phyloP scores from a whole-genome alignment of 2,888 invertebrate genomes.

The Panzeria rudis region DNA sequence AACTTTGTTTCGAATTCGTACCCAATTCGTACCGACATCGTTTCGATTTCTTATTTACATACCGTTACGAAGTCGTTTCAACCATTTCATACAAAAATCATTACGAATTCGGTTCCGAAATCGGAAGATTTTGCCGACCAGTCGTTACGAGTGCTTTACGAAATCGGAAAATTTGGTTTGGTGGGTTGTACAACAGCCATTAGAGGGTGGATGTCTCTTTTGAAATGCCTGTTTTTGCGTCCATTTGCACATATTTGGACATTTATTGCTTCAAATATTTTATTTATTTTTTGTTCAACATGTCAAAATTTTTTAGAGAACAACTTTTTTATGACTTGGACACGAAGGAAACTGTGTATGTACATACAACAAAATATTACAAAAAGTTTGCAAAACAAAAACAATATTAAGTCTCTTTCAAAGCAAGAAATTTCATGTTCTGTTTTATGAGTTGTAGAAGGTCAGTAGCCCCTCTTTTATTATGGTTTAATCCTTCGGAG shows the following conservation, averaged over 20 bases:
- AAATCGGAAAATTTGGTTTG: no score
- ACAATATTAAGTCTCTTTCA: not conserved
- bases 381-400: conserved; percentile 2
- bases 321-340: conserved; percentile 24
- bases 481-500: not conserved
- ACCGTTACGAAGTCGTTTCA: no score
- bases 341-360: conserved; percentile 11
- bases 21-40: no score
- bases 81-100: no score
- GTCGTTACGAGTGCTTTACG: no score
- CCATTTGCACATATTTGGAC: conserved; percentile 5
- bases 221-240: not conserved
- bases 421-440: conserved; percentile 4
- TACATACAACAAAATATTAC: conserved; percentile 25
- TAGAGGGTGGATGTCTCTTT: no score
- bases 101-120: no score
- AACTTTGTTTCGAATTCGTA: no score
- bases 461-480: not conserved
- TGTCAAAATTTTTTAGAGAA: conserved; percentile 13
- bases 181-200: no score
- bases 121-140: no score
- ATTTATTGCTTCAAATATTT: conserved; percentile 25
- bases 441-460: not conserved
- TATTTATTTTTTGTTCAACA: conserved; percentile 2
- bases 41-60: no score